Evolutionary conservation across 2,113 vertebrate genomes (phyloP).

Genomic region (Proteles cristata): DNA sequence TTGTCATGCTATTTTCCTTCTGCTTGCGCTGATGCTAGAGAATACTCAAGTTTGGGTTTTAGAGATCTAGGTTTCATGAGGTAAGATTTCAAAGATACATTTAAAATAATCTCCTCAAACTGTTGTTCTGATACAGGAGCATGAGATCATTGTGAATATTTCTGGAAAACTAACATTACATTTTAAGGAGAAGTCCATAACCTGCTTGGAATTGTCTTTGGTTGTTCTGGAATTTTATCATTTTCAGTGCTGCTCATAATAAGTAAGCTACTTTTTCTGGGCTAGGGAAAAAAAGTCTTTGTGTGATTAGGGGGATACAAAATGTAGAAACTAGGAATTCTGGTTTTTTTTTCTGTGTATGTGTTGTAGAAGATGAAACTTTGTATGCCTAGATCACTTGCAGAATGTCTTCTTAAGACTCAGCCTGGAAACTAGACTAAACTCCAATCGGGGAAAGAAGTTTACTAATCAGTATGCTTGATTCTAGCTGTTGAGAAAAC

Average conservation of each 20-base stretch:
- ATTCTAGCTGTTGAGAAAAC: neutral
- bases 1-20: slow-evolving; percentile 54
- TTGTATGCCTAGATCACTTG: neutral
- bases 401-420: neutral
- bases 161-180: slow-evolving; percentile 17
- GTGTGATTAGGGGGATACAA: neutral
- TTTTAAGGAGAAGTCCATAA: slow-evolving; percentile 25
- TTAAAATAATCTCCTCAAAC: slow-evolving; percentile 71
- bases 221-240: slow-evolving; percentile 32
- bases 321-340: neutral
- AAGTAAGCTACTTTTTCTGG: neutral
- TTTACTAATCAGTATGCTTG: neutral
- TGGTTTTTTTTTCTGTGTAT: neutral
- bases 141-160: slow-evolving; percentile 40
- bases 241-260: neutral
- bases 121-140: slow-evolving; percentile 37
- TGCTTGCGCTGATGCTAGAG: slow-evolving; percentile 32
- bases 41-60: slow-evolving; percentile 61
- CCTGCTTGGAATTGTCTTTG: neutral
- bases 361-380: neutral
- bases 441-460: neutral
- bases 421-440: neutral
- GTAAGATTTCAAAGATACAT: slow-evolving; percentile 67
- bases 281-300: neutral
- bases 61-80: slow-evolving; percentile 67